A percentile compares a stretch with the other conserved stretches of the same genome.
These are phyloP conservation scores for Tolypeutes matacus DNA, from an alignment of 2,797 vertebrate species.

Conservation along the genomic window DNA sequence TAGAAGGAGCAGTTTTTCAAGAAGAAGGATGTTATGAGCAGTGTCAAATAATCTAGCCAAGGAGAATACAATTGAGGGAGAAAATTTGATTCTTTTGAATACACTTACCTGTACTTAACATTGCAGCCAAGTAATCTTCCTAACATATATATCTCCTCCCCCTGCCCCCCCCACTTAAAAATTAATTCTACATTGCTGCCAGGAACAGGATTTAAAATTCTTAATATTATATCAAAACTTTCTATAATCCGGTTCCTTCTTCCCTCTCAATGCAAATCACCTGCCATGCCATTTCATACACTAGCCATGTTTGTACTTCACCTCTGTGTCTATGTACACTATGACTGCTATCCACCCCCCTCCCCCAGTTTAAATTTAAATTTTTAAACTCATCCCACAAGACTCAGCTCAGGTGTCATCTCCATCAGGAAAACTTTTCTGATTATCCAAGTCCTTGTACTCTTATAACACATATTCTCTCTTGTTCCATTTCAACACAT, in stretches of 20 bases:
- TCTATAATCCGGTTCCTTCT: conserved; percentile 20
- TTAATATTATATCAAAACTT: not conserved
- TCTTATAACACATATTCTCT: not conserved
- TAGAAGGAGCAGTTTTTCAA: not conserved
- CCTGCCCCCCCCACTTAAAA: not conserved
- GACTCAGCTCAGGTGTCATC: not conserved
- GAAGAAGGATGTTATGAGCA: not conserved
- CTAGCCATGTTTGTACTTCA: not conserved
- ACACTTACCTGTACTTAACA: not conserved
- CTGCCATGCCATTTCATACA: not conserved
- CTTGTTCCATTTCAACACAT: not conserved
- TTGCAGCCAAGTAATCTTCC: not conserved
- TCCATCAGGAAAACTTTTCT: conserved; percentile 28
- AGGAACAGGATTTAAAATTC: not conserved
- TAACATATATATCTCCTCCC: not conserved
- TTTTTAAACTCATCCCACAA: not conserved
- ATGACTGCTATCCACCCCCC: not conserved
- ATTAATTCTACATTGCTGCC: not conserved
- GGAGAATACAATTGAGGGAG: not conserved
- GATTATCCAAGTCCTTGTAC: not conserved
- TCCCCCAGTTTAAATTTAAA: not conserved
- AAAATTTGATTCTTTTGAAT: conserved; percentile 6
- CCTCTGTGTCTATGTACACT: not conserved
- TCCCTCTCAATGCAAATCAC: not conserved
- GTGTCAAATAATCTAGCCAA: not conserved